Evolutionary conservation across 2,113 vertebrate species (phyloP).

Genomic region (Antidorcas marsupialis): DNA sequence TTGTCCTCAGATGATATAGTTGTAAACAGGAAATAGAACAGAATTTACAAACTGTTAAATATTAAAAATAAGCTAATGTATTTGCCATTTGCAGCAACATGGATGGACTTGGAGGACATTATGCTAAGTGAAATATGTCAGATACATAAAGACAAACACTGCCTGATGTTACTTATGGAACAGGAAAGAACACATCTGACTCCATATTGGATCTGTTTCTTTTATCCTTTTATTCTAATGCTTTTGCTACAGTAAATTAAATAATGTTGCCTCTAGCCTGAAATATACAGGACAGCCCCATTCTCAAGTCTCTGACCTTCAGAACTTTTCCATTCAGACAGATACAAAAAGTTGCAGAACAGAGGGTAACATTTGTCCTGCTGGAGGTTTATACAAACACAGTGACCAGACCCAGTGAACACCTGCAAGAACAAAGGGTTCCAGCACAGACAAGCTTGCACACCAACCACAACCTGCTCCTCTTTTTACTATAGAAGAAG

Average conservation of each 20-base stretch:
- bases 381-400: neutral
- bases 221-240: neutral
- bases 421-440: neutral
- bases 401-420: neutral
- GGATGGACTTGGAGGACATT: neutral
- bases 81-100: neutral
- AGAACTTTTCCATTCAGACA: neutral
- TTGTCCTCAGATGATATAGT: neutral
- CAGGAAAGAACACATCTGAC: neutral
- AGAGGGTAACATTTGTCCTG: neutral
- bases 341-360: neutral
- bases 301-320: neutral
- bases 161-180: neutral
- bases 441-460: neutral
- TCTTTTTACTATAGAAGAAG: neutral
- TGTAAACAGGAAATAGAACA: neutral
- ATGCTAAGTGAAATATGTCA: neutral
- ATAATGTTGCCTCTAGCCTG: neutral
- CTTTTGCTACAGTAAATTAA: neutral
- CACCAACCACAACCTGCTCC: neutral
- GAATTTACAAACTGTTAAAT: slow-evolving; percentile 8
- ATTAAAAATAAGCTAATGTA: slow-evolving; percentile 10
- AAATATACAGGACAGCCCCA: neutral
- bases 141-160: neutral
- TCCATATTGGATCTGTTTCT: neutral